Evolutionary conservation across 2,888 invertebrate species (phyloP), one percentile per base, ranked within the genome.

Genomic region (Arenicola marina): DNA sequence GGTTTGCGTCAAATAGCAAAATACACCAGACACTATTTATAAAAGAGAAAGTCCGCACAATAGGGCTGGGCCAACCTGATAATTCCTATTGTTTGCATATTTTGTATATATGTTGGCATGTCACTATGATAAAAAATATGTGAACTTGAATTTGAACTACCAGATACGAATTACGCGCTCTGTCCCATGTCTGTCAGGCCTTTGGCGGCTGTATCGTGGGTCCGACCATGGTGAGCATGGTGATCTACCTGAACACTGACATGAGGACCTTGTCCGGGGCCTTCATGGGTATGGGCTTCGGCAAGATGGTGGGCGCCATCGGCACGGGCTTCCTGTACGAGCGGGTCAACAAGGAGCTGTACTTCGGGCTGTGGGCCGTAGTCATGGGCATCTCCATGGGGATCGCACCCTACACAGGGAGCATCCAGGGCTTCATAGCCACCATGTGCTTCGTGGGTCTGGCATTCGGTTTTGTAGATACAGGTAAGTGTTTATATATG

Each of bases 321-420:
- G 18, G 60, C 18, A 63, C 63, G 43, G 66, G 60, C 24, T 18
- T 61, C n/a, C 2, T 66, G n/a, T 66, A 63, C 29, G 57, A 60
- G 31, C 26, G 55, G 29, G 2, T 43, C 15, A 56, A 56, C 24
- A 60, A 56, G 29, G 66, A 66, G 34, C 29, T 66, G 24, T 2
- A n/a, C 7, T 60, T 66, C 46, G 38, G 45, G 11, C 24, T 51
- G 2, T 18, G 28, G 43, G 44, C 48, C 28, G 3, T 62, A n/a
- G 4, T 59, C 2, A 51, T 18, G 18, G 58, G 45, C 1, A n/a
- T 28, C 0, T 26, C 34, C 1, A 56, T 53, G 3, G 26, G 59
- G 7, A 45, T 51, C 21, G 55, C 62, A 11, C 55, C 33, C 11
- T 48, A 29, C n/a, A 24, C 32, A n/a, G 32, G n/a, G 4, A 55